phyloP scores from a whole-genome alignment of 92 coral and sea anemone genomes.

The Blastomussa wellsi region DNA sequence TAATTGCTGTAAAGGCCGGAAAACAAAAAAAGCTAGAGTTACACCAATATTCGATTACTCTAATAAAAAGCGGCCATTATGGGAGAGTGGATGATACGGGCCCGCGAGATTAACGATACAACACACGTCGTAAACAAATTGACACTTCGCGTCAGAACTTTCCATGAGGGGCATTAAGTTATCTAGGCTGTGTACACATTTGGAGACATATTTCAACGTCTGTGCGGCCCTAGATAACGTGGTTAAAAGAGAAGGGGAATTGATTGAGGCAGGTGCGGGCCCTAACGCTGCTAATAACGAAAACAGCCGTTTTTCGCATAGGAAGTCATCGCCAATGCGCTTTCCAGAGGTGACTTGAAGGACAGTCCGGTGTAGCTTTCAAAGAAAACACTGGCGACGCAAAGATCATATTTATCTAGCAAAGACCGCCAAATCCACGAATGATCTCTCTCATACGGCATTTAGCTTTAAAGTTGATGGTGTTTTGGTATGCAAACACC shows the following conservation, averaged over 20 bases:
- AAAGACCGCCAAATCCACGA: constrained; percentile 42
- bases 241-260: constrained; percentile 9
- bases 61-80: constrained; percentile 31
- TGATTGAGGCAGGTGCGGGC: not conserved
- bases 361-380: constrained; percentile 10
- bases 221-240: constrained; percentile 30
- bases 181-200: constrained; percentile 30
- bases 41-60: constrained; percentile 23
- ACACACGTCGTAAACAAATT: constrained; percentile 34
- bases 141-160: constrained; percentile 27
- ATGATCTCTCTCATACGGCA: constrained; percentile 29
- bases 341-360: constrained; percentile 10
- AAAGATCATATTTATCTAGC: constrained; percentile 25
- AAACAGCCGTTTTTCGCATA: constrained; percentile 35
- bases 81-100: not conserved
- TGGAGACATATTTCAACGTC: constrained; percentile 33
- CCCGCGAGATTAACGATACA: constrained; percentile 20
- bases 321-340: not conserved
- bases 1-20: constrained; percentile 29
- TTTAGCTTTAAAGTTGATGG: constrained; percentile 18
- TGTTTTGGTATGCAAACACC: constrained; percentile 29
- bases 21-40: constrained; percentile 27
- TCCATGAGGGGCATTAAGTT: constrained; percentile 28
- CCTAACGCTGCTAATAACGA: not conserved
- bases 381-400: constrained; percentile 27